Conservation (phyloP, 2,888 invertebrate species). For the Drosophila dives region DNA sequence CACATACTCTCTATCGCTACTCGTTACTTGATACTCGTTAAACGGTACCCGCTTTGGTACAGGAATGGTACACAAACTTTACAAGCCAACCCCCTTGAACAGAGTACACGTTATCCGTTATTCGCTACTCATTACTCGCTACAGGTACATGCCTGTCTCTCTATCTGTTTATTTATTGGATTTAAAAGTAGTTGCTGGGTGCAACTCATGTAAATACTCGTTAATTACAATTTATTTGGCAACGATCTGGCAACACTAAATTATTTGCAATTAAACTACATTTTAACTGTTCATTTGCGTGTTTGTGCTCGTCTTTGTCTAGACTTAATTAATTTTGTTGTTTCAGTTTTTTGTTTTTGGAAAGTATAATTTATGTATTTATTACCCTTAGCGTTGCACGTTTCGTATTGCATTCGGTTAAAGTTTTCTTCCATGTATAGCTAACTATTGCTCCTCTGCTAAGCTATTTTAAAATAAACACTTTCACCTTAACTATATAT, state of each 20-base stretch:
- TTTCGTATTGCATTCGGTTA: constrained; percentile 10
- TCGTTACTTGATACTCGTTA: constrained; percentile 2
- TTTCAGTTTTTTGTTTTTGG: background rate
- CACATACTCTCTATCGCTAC: background rate
- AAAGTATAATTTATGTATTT: background rate
- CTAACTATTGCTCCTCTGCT: constrained; percentile 3
- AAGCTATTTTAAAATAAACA: background rate
- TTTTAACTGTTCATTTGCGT: background rate
- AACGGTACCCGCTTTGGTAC: constrained; percentile 12
- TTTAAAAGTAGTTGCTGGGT: background rate
- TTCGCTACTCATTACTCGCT: constrained; percentile 2
- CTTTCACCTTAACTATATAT: background rate
- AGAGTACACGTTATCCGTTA: background rate
- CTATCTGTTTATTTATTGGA: background rate
- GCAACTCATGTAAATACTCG: constrained; percentile 3
- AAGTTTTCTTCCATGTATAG: constrained; percentile 3
- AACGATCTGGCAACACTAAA: constrained; percentile 37
- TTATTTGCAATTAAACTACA: background rate
- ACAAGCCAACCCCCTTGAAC: background rate
- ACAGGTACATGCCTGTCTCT: background rate
- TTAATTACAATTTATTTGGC: background rate
- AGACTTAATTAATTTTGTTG: background rate
- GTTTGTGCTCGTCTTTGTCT: background rate
- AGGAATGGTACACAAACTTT: background rate
- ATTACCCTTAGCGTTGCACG: constrained; percentile 16